Evolutionary conservation across 2,113 vertebrate genomes (phyloP).

Genomic region (Lates calcarifer): DNA sequence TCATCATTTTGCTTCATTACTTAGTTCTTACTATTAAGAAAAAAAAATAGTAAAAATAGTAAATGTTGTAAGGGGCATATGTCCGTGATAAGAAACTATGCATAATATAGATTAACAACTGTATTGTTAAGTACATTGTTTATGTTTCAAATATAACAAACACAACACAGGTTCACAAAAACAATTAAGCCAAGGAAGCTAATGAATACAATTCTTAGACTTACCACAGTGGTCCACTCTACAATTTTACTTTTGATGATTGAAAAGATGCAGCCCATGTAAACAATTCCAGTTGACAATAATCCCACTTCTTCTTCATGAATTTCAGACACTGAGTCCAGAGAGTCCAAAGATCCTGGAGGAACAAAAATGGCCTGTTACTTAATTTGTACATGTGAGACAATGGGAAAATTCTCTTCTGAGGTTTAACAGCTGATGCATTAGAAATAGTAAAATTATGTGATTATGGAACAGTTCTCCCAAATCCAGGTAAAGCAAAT

Average conservation of each 20-base stretch:
- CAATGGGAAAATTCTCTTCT: background rate
- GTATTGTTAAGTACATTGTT: too few relatives aligned
- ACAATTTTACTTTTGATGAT: constrained; percentile 64
- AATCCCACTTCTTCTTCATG: constrained; percentile 65
- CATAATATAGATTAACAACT: too few relatives aligned
- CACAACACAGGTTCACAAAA: background rate
- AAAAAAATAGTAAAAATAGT: background rate
- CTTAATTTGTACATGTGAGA: background rate
- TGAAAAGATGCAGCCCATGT: constrained; percentile 45
- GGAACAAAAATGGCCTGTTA: constrained; percentile 11
- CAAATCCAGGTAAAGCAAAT: background rate
- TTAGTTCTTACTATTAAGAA: background rate
- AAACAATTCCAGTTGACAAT: constrained; percentile 56
- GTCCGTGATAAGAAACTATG: too few relatives aligned
- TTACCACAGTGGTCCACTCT: constrained; percentile 84
- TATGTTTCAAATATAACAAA: background rate
- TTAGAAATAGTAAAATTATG: background rate
- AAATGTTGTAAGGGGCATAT: too few relatives aligned
- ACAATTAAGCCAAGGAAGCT: background rate
- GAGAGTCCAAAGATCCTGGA: constrained; percentile 73
- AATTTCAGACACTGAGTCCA: constrained; percentile 64
- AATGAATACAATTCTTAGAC: constrained; percentile 65
- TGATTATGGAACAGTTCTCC: background rate
- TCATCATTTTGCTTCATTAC: background rate
- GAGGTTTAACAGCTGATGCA: background rate